Base-by-base conservation (phyloP, 2,113 vertebrate genomes). In the Urocolius indicus region DNA sequence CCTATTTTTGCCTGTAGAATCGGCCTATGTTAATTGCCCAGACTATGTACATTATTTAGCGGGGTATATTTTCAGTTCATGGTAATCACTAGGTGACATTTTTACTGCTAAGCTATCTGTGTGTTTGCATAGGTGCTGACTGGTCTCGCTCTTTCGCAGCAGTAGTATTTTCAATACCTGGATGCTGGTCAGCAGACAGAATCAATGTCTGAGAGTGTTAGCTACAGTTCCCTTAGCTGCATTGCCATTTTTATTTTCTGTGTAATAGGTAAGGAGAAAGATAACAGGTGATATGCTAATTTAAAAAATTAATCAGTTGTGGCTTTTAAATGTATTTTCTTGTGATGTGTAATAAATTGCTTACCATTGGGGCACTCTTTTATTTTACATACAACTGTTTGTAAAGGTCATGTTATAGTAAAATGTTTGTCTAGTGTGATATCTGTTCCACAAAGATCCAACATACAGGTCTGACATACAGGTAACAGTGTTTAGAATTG, bases 101-200 rank as follows among this genome's bases (percentile, higher is more conserved):
- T 94, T 93, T 76, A 74, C 71, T 85, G 78, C 71, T 90, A 66
- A 94, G 89, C 81, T 76, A 13, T 73, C 49, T 79, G 55, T 76
- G 74, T 93, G 74, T 95, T 94, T 94, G 78, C 72, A 52, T 89
- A 94, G 87, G 74, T 94, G 93, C 91, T 95, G 84, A 79, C 75
- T 93, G 81, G 82, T 78, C 78, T 94, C 43, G 51, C 81, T 85
- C 77, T 81, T 87, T 87, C 43, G 7, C 87, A 85, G 87, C 89
- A 82, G 61, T 45, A 87, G 66, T 94, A 36, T 81, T 92, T 89
- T 89, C 84, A 89, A 55, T 84, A 73, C 43, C 84, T 76, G 67
- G 77, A 85, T 3, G 34, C 51, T 94, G 77, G 49, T 94, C 93
- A 95, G 63, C 78, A 97, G 87, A 32, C 78, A 68, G 67, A 68